phyloP scores from a whole-genome alignment of 2,797 vertebrate species.

The Ctenochaetus hawaiiensis region DNA sequence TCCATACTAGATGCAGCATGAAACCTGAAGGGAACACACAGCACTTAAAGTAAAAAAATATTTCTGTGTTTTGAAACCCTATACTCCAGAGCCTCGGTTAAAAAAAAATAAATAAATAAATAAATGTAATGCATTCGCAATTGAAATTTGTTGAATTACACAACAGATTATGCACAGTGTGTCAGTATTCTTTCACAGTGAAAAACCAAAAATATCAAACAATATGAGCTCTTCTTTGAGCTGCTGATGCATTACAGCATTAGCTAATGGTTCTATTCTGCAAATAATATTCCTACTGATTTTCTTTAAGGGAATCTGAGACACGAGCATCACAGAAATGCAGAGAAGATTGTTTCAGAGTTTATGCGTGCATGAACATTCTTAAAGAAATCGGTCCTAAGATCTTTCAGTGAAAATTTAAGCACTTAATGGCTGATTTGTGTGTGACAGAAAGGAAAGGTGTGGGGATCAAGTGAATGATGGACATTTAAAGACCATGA shows the following conservation, averaged over 20 bases:
- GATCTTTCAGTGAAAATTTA: background rate
- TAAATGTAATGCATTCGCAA: conserved; percentile 2
- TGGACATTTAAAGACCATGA: too few relatives aligned
- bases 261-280: conserved; percentile 9
- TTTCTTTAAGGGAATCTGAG: conserved; percentile 13
- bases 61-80: conserved; percentile 5
- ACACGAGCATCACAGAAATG: background rate
- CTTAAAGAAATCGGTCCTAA: background rate
- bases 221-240: conserved; percentile 13
- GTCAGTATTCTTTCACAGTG: background rate
- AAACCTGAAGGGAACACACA: conserved; percentile 13
- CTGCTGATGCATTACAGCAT: conserved; percentile 18
- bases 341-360: background rate
- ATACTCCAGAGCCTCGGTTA: background rate
- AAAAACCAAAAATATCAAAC: conserved; percentile 26
- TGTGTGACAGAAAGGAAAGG: background rate
- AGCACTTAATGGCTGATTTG: background rate
- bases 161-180: conserved; percentile 1
- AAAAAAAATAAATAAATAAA: background rate
- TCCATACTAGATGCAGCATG: conserved; percentile 18
- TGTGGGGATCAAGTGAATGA: background rate
- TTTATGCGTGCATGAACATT: background rate
- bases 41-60: conserved; percentile 12
- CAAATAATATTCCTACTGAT: conserved; percentile 6
- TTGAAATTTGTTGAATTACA: conserved; percentile 17